Base-by-base conservation (phyloP, 2,113 vertebrate species). In the Coryphaenoides rupestris region DNA sequence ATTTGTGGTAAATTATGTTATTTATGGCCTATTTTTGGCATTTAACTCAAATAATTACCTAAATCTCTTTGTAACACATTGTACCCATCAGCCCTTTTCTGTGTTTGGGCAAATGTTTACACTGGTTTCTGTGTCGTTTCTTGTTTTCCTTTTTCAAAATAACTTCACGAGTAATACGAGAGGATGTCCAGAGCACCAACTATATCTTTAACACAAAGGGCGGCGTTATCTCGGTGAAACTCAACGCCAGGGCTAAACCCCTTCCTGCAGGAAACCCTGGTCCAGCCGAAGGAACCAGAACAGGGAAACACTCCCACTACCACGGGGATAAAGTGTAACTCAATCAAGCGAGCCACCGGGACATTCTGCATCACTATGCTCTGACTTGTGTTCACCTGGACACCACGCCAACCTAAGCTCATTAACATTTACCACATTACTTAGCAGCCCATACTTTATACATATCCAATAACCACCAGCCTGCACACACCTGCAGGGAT, bases 401-500 rank as follows among this genome's bases (percentile, higher is more conserved):
- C 46, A 63, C 45, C 49, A 58, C 33, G 40, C 50, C 4, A 69
- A 63, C 58, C 64, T 40, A 54, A 66, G 68, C 22, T 58, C 78
- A 81, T 81, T 77, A 74, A 66, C 63, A 58, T 53, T 21, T 26
- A 72, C 77, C 74, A 68, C 80, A 70, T 73, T 72, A 53, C 73
- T 76, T 67, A 66, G 69, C 66, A 66, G 33, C 33, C 33, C 76
- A 75, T 64, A 74, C 76, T 67, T 54, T 68, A 49, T 59, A 64
- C 58, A 24, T 75, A 81, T 85, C 80, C 70, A 61, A 58, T 81
- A 64, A 65, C 70, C 23, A 65, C 70, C 23, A 49, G 28, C 26
- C 33, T 40, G 13, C 33, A 40, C 33, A 40, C n/a, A n/a, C n/a
- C n/a, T n/a, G 33, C 33, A 40, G 9, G 33, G 33, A 40, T 40